phyloP scores from a whole-genome alignment of 2,113 vertebrate species.

The Perca flavescens region DNA sequence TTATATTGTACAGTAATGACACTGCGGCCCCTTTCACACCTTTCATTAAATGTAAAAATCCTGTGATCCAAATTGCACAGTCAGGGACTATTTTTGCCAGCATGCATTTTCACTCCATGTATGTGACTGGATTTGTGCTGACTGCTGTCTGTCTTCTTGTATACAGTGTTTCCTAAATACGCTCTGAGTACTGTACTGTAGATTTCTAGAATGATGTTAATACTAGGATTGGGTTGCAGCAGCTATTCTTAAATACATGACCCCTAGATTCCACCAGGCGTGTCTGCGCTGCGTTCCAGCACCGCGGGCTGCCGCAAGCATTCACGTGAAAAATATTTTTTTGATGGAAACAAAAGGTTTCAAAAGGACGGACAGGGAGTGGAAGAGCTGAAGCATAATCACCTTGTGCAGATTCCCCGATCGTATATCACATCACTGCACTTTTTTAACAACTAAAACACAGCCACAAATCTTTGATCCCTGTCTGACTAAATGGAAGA shows the following conservation, averaged over 20 bases:
- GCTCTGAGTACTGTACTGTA: not conserved
- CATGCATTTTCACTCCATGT: conserved; percentile 22
- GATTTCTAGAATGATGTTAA: not conserved
- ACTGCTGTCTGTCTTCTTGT: conserved; percentile 23
- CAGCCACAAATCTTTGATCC: too few species aligned
- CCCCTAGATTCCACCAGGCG: too few species aligned
- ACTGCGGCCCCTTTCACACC: conserved; percentile 8
- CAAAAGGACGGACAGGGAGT: too few species aligned
- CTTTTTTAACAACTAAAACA: too few species aligned
- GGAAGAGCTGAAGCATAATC: too few species aligned
- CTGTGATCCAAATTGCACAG: conserved; percentile 60
- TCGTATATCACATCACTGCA: too few species aligned
- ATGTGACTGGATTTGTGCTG: conserved; percentile 22
- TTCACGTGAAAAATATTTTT: too few species aligned
- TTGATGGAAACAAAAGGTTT: too few species aligned
- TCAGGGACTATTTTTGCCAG: conserved; percentile 43
- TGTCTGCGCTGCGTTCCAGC: too few species aligned
- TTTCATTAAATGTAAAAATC: conserved; percentile 38
- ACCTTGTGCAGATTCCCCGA: too few species aligned
- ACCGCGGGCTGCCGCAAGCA: too few species aligned
- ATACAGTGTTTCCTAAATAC: not conserved
- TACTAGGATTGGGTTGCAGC: not conserved
- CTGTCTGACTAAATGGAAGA: too few species aligned
- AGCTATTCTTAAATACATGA: not conserved
- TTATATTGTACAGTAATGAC: conserved; percentile 52